These are phyloP conservation scores for Linurgus olivaceus DNA, from an alignment of 2,797 vertebrate genomes.

Conservation along the genomic window DNA sequence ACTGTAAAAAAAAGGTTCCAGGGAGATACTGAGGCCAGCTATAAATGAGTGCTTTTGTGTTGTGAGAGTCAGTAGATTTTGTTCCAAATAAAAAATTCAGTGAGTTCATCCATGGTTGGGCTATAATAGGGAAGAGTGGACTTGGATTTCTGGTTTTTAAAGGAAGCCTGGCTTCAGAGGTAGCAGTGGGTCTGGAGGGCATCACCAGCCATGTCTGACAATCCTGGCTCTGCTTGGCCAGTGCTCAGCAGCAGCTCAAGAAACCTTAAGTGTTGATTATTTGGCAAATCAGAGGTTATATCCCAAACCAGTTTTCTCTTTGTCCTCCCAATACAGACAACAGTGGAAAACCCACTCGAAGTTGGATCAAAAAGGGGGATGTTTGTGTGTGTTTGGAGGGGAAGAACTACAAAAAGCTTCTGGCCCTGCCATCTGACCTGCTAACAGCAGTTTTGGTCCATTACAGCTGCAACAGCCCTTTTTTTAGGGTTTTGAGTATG, in stretches of 20 bases:
- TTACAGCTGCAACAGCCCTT: neutral
- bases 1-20: neutral
- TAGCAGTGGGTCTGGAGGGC: neutral
- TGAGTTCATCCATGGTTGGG: neutral
- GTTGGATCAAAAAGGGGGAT: neutral
- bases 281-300: neutral
- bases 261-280: neutral
- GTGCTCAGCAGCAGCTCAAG: neutral
- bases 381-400: neutral
- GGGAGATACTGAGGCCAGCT: neutral
- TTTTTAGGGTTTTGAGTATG: neutral
- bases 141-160: neutral
- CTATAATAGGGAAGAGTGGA: neutral
- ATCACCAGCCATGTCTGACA: neutral
- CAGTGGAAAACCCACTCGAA: neutral
- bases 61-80: neutral
- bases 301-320: neutral
- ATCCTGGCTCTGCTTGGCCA: neutral
- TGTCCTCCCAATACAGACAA: neutral
- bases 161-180: neutral
- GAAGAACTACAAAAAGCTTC: neutral
- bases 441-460: neutral
- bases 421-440: neutral
- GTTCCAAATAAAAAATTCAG: neutral
- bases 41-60: neutral